Evolutionary conservation across 1,140 invertebrate genomes (phyloP).

Genomic region (Lepidurus arcticus): DNA sequence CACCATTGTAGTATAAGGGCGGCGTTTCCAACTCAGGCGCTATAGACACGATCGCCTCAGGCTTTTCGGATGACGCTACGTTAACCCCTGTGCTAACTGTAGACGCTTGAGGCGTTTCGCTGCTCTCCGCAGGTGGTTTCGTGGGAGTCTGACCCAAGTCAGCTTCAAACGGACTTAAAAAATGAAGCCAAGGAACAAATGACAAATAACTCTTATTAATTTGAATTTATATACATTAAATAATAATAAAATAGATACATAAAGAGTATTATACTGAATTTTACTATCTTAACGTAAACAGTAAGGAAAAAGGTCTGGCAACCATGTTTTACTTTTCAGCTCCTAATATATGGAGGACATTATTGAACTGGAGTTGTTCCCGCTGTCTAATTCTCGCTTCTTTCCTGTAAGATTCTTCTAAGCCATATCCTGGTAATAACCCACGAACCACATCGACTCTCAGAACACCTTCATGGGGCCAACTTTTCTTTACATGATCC

Average conservation of each 20-base stretch:
- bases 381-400: constrained; percentile 64
- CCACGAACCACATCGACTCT: constrained; percentile 83
- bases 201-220: not conserved
- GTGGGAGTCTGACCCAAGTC: not conserved
- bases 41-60: not conserved
- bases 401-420: constrained; percentile 74
- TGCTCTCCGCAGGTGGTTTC: not conserved
- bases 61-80: not conserved
- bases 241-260: not conserved
- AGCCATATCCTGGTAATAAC: constrained; percentile 54
- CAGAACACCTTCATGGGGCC: constrained; percentile 93
- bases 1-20: not conserved
- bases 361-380: constrained; percentile 57
- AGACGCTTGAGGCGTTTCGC: not conserved
- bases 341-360: constrained; percentile 58
- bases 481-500: constrained; percentile 77
- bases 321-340: constrained; percentile 54
- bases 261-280: not conserved
- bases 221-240: not conserved
- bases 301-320: not conserved
- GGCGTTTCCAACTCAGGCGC: not conserved
- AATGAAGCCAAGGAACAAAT: not conserved
- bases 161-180: not conserved
- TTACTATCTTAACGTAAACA: not conserved
- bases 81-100: not conserved